Evolutionary conservation across 2,888 invertebrate species (phyloP).

Genomic region (Oscheius sp.): DNA sequence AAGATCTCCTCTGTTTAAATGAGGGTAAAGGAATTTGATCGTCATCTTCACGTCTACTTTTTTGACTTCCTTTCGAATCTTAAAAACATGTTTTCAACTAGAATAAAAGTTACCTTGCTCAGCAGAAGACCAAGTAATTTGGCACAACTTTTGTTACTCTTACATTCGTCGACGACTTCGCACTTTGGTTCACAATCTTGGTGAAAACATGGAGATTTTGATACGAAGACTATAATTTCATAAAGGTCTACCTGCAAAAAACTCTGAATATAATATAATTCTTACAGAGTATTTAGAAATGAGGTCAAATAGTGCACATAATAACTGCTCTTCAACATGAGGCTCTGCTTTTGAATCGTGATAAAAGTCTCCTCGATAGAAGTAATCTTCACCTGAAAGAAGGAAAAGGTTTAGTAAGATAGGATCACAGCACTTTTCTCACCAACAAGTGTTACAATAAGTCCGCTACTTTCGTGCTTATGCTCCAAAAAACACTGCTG

Average conservation of each 20-base stretch:
- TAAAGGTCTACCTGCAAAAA: conserved; percentile 66
- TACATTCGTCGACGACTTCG: conserved; percentile 70
- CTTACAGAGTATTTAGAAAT: conserved; percentile 69
- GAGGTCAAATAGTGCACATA: conserved; percentile 69
- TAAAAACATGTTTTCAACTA: not conserved
- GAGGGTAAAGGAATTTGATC: conserved; percentile 70
- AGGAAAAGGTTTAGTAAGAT: conserved; percentile 1
- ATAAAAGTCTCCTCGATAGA: conserved; percentile 70
- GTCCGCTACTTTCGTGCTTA: conserved; percentile 69
- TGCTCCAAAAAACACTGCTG: conserved; percentile 70
- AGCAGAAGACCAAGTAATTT: conserved; percentile 68
- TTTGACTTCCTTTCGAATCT: conserved; percentile 68
- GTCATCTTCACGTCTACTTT: conserved; percentile 71
- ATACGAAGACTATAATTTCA: conserved; percentile 70
- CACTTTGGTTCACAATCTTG: conserved; percentile 71
- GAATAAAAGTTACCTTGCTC: conserved; percentile 50
- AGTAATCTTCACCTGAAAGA: conserved; percentile 66
- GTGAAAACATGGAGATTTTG: conserved; percentile 70
- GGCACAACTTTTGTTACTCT: conserved; percentile 69
- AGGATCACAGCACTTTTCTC: conserved; percentile 22
- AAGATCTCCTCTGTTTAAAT: conserved; percentile 69
- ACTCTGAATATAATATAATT: not conserved
- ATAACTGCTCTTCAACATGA: conserved; percentile 70
- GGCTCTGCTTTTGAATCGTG: conserved; percentile 70
- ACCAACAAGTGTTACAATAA: conserved; percentile 69